Base-by-base conservation (phyloP, 2,888 invertebrate species). In the Campoplex capitator region DNA sequence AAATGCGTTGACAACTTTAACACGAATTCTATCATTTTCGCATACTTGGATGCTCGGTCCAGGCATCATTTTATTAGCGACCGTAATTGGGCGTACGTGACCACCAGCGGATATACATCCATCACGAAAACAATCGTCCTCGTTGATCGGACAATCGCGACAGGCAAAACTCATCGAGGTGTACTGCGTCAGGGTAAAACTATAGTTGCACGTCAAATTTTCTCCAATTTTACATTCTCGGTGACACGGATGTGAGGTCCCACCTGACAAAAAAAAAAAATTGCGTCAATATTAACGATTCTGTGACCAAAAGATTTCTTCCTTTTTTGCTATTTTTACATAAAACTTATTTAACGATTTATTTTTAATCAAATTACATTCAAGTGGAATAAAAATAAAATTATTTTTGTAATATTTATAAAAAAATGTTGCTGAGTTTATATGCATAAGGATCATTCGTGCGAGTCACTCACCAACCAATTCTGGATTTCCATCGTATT, bases 11-110 rank as follows among this genome's bases (percentile, higher is more conserved):
- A 92, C 88, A 13, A 95, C 95, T 77, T 94, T 94, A 1, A 95
- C 95, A 3, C 93, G 90, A 3, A 95, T 91, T 23, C 91, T 93
- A 89, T 95, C 95, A 28, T 94, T 94, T 90, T 95, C 93, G 90
- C 95, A 95, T 6, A 95, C 95, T 83, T 91, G 89, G 48, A 93
- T 90, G 42, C 91, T 90, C 38, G 93, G 93, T 67, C 93, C 93
- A n/a, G 92, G 93, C 16, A 91, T 78, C 89, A 89, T 90, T n/a
- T 89, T 84, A 82, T 93, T 92, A 18, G 90, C 92, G 11, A 91
- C 89, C 4, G 90, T 87, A 7, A 92, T 89, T 8, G 91, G 89
- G 13, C 92, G 88, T n/a, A 89, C 84, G 76, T 90, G 82, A 51
- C 93, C 93, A 3, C 91, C 93, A 4, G 90, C 93, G 58, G 91